Percentiles rank a stretch among this genome's conserved stretches.
These are phyloP conservation scores for Dorcus hopei DNA, from an alignment of 2,888 invertebrate genomes.

Conservation along the genomic window DNA sequence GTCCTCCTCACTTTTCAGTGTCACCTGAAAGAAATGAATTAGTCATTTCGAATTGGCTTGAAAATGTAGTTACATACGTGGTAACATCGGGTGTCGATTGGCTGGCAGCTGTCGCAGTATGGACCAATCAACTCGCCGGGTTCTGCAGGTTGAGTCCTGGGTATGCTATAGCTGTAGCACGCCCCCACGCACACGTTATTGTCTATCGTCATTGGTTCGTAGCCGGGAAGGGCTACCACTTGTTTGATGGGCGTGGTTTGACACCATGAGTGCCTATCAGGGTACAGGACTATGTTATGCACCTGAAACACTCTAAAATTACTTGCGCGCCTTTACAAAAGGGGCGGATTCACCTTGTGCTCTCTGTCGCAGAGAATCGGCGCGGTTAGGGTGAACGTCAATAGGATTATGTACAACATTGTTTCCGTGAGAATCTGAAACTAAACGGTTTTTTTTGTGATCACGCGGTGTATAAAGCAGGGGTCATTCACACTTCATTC, in stretches of 20 bases:
- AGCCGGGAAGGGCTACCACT: constrained; percentile 64
- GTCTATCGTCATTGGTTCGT: constrained; percentile 62
- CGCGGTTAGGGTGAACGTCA: constrained; percentile 25
- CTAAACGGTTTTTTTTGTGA: too few relatives aligned
- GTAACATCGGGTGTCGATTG: constrained; percentile 61
- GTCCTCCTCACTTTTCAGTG: constrained; percentile 55
- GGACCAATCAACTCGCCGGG: constrained; percentile 63
- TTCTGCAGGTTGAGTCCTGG: constrained; percentile 63
- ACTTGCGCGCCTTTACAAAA: background rate
- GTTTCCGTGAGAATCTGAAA: background rate
- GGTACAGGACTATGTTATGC: constrained; percentile 67
- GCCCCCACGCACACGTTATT: constrained; percentile 71
- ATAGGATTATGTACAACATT: constrained; percentile 11
- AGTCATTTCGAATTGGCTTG: background rate
- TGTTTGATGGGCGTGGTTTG: constrained; percentile 66
- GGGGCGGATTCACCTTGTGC: constrained; percentile 34
- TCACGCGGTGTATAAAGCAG: too few relatives aligned
- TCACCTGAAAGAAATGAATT: constrained; percentile 49
- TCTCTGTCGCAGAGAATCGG: constrained; percentile 32
- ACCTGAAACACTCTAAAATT: constrained; percentile 48
- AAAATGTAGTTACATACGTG: constrained; percentile 50
- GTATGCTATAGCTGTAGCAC: constrained; percentile 69
- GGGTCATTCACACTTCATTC: too few relatives aligned
- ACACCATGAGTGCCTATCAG: constrained; percentile 70
- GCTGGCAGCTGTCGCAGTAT: constrained; percentile 70